Percentiles rank a stretch among this genome's conserved stretches.
phyloP scores from a whole-genome alignment of 2,888 invertebrate genomes.

The Coleophora deauratella region DNA sequence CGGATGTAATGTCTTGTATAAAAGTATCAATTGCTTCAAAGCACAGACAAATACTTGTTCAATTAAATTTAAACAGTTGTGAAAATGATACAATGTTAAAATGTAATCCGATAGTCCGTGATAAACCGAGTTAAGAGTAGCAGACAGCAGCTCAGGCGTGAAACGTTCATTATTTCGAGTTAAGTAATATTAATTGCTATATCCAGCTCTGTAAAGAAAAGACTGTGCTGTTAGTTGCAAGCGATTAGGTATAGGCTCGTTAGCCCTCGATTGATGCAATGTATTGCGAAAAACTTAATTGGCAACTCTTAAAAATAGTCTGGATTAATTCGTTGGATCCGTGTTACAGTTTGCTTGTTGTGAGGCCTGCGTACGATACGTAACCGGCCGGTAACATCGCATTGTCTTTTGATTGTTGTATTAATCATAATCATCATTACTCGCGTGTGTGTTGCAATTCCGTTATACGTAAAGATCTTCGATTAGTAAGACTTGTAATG shows the following conservation, averaged over 20 bases:
- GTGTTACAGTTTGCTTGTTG: conserved; percentile 29
- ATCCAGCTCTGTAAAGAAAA: conserved; percentile 49
- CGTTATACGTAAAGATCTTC: too few relatives aligned
- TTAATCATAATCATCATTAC: conserved; percentile 14
- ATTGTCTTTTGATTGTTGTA: conserved; percentile 12
- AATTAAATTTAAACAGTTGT: neutral
- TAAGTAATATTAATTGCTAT: conserved; percentile 66
- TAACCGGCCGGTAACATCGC: conserved; percentile 9
- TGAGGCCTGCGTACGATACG: conserved; percentile 7
- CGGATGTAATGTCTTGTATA: too few relatives aligned
- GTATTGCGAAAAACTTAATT: conserved; percentile 49
- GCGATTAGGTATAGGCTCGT: conserved; percentile 44
- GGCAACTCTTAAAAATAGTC: conserved; percentile 30
- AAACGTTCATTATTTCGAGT: conserved; percentile 49
- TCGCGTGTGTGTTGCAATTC: too few relatives aligned
- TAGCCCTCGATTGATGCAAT: conserved; percentile 38
- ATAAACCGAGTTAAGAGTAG: conserved; percentile 17
- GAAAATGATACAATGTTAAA: conserved; percentile 17
- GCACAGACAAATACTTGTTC: neutral
- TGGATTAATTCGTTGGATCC: conserved; percentile 17
- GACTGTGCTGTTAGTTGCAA: conserved; percentile 44
- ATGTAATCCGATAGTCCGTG: conserved; percentile 18
- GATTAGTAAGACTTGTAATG: too few relatives aligned
- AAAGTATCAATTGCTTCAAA: neutral
- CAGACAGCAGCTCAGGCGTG: conserved; percentile 42